Conservation (phyloP, 2,797 vertebrate species). For the Pseudopleuronectes americanus region DNA sequence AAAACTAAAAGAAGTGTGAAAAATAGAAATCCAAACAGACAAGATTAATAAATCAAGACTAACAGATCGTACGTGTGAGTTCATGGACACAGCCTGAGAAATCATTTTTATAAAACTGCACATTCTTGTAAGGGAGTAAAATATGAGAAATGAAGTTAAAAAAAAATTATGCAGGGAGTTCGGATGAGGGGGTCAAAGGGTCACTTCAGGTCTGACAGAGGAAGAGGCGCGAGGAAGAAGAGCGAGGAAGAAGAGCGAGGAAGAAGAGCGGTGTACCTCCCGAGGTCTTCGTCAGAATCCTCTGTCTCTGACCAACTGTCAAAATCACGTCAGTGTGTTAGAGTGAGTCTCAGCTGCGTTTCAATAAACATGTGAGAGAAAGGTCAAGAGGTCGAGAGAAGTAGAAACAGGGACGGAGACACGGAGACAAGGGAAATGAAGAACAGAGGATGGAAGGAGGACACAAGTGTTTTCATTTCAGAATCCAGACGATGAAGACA, state of each 20-base stretch:
- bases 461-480: slow-evolving; percentile 22
- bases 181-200: slow-evolving; percentile 56
- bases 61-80: slow-evolving; percentile 28
- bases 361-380: background rate
- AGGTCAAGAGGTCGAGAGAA: background rate
- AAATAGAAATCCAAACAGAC: too few species aligned
- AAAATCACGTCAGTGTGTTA: slow-evolving; percentile 88
- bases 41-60: too few species aligned
- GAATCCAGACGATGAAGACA: slow-evolving; percentile 44
- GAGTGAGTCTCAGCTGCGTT: slow-evolving; percentile 42
- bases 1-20: too few species aligned
- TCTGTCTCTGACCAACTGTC: slow-evolving; percentile 91
- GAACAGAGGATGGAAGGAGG: background rate
- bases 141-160: slow-evolving; percentile 32
- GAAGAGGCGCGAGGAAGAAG: background rate
- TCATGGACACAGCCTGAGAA: slow-evolving; percentile 25
- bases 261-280: slow-evolving; percentile 89
- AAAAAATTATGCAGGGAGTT: slow-evolving; percentile 27
- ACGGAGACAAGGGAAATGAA: too few species aligned
- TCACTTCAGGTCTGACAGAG: slow-evolving; percentile 73
- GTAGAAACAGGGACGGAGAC: slow-evolving; percentile 3
- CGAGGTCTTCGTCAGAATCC: slow-evolving; percentile 87
- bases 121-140: slow-evolving; percentile 26
- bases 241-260: slow-evolving; percentile 52
- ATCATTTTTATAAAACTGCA: background rate